These are phyloP conservation scores for Drosophila novamexicana DNA, from an alignment of 1,140 invertebrate genomes.

Conservation along the genomic window DNA sequence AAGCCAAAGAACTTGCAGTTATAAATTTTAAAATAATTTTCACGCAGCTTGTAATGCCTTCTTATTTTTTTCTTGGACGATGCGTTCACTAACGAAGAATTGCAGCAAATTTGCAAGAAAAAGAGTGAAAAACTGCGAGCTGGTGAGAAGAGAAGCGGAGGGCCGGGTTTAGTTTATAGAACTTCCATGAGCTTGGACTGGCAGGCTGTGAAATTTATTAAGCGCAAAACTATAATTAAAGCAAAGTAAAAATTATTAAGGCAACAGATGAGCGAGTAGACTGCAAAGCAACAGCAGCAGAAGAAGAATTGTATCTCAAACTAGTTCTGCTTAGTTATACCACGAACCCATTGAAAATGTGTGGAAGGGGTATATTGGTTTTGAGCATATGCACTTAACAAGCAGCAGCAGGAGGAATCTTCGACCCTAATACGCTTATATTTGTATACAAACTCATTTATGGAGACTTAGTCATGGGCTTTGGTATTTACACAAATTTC, in stretches of 20 bases:
- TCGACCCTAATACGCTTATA: no score
- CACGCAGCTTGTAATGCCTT: conserved; percentile 35
- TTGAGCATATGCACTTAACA: no score
- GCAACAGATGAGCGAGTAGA: conserved; percentile 58
- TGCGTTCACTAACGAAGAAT: conserved; percentile 21
- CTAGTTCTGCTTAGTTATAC: conserved; percentile 54
- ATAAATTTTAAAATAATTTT: conserved; percentile 56
- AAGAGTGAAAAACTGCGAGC: not conserved
- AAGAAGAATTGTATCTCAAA: conserved; percentile 31
- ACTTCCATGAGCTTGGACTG: conserved; percentile 11
- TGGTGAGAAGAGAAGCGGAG: not conserved
- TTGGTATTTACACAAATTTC: no score
- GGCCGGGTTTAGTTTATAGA: not conserved
- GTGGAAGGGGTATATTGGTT: no score
- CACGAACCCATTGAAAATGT: no score
- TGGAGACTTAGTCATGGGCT: no score
- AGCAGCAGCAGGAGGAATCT: no score
- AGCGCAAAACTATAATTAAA: conserved; percentile 83
- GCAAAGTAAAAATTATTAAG: conserved; percentile 82
- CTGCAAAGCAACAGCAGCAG: conserved; percentile 29
- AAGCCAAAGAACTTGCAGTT: conserved; percentile 10
- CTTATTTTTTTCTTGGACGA: not conserved
- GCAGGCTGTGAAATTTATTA: conserved; percentile 77
- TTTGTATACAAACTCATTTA: no score
- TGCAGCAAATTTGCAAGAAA: conserved; percentile 36